A percentile compares a stretch with the other conserved stretches of the same genome.
These are phyloP conservation scores for Orientallactaga sibirica DNA, from an alignment of 2,797 vertebrate genomes.

Conservation along the genomic window DNA sequence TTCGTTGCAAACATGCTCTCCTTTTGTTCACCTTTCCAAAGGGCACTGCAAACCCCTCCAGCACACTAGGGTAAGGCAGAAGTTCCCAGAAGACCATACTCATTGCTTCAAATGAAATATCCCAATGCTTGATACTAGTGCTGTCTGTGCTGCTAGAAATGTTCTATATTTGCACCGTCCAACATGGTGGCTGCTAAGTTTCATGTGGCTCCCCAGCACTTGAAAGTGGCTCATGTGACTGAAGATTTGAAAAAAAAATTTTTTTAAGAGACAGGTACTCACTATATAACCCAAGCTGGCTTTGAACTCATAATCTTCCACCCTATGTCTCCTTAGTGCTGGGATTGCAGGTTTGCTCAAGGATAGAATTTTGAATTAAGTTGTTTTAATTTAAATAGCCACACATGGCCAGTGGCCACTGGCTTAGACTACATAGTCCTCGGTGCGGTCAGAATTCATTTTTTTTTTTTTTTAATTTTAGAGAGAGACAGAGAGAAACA, in stretches of 20 bases:
- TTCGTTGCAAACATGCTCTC: not conserved
- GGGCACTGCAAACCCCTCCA: not conserved
- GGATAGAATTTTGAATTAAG: not conserved
- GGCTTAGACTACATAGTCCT: not conserved
- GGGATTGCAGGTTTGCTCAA: not conserved
- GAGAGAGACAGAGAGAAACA: no score
- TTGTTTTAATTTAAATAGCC: slow-evolving; percentile 1
- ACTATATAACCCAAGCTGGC: not conserved
- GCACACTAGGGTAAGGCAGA: not conserved
- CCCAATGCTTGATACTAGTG: not conserved
- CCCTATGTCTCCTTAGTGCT: not conserved
- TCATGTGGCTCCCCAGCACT: not conserved
- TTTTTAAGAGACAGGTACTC: not conserved
- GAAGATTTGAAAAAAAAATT: not conserved
- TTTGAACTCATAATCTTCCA: not conserved
- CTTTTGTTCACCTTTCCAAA: not conserved
- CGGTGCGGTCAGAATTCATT: not conserved
- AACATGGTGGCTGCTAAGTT: not conserved
- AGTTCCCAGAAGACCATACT: not conserved
- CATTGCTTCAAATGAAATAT: not conserved
- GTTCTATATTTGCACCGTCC: not conserved
- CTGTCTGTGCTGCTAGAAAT: not conserved
- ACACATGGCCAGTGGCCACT: not conserved
- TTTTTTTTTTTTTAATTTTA: not conserved
- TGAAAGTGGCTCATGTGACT: not conserved